phyloP scores from a whole-genome alignment of 2,113 vertebrate species.

The Anolis sagrei region DNA sequence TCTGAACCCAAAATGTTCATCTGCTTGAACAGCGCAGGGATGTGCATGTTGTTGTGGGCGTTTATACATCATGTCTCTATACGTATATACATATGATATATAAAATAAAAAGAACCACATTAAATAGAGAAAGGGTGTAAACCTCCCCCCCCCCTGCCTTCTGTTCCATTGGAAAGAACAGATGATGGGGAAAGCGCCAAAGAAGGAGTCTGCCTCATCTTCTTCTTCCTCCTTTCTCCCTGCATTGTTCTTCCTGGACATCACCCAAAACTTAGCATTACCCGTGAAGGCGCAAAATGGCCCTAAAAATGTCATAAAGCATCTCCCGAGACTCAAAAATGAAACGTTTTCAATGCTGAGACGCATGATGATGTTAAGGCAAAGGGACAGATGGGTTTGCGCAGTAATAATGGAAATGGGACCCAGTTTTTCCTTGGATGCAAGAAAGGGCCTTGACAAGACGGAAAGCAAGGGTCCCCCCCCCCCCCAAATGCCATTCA shows the following conservation, averaged over 20 bases:
- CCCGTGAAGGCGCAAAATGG: constrained; percentile 63
- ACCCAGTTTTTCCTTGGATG: not conserved
- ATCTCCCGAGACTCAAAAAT: constrained; percentile 19
- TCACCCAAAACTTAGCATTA: constrained; percentile 55
- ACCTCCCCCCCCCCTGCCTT: constrained; percentile 60
- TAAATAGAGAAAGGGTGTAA: constrained; percentile 75
- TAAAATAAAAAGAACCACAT: constrained; percentile 60
- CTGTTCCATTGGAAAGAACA: constrained; percentile 54
- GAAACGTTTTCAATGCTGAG: too few species aligned
- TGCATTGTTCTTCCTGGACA: not conserved
- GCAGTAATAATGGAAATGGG: not conserved
- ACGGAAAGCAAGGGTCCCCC: too few species aligned
- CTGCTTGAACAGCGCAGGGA: constrained; percentile 36
- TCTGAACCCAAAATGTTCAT: constrained; percentile 7
- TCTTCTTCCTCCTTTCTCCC: not conserved
- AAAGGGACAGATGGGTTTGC: constrained; percentile 8
- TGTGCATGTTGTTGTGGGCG: too few species aligned
- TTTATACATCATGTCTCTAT: too few species aligned
- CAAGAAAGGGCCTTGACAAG: too few species aligned
- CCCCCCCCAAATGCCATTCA: not conserved
- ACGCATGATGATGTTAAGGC: constrained; percentile 42
- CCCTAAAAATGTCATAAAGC: constrained; percentile 33
- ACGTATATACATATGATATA: constrained; percentile 45
- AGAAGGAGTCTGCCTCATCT: not conserved
- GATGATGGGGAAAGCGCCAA: not conserved